Evolutionary conservation across 2,888 invertebrate species (phyloP).

Genomic region (Agrotis ipsilon): DNA sequence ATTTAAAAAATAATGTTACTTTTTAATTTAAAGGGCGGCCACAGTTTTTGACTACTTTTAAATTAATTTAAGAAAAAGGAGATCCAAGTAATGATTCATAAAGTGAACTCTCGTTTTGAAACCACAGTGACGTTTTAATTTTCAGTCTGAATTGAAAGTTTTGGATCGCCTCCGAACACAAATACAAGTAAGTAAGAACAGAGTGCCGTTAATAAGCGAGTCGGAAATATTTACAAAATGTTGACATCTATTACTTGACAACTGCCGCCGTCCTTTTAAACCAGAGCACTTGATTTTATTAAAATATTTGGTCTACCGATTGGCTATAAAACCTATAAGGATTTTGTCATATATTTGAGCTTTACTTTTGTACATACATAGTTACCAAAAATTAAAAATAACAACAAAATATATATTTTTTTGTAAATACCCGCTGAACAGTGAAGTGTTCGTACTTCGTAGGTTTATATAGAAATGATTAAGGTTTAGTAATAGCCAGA

Average conservation of each 20-base stretch:
- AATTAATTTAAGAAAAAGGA: not conserved
- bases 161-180: too few species aligned
- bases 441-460: conserved; percentile 1
- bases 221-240: not conserved
- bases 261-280: conserved; percentile 28
- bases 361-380: conserved; percentile 38
- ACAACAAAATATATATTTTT: conserved; percentile 15
- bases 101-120: conserved; percentile 9
- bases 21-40: conserved; percentile 19
- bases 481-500: conserved; percentile 30
- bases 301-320: conserved; percentile 5
- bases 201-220: not conserved
- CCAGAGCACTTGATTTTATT: conserved; percentile 10
- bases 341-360: conserved; percentile 26
- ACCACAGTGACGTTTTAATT: not conserved
- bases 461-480: conserved; percentile 26
- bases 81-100: too few species aligned
- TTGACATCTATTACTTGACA: not conserved
- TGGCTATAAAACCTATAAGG: conserved; percentile 1
- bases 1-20: not conserved
- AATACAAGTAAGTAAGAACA: conserved; percentile 28
- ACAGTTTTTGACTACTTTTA: conserved; percentile 12
- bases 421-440: conserved; percentile 34
- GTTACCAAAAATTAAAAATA: conserved; percentile 23
- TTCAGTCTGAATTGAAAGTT: conserved; percentile 1